These are phyloP conservation scores for Sclerodermus sp. DNA, from an alignment of 2,888 invertebrate genomes.

Conservation along the genomic window DNA sequence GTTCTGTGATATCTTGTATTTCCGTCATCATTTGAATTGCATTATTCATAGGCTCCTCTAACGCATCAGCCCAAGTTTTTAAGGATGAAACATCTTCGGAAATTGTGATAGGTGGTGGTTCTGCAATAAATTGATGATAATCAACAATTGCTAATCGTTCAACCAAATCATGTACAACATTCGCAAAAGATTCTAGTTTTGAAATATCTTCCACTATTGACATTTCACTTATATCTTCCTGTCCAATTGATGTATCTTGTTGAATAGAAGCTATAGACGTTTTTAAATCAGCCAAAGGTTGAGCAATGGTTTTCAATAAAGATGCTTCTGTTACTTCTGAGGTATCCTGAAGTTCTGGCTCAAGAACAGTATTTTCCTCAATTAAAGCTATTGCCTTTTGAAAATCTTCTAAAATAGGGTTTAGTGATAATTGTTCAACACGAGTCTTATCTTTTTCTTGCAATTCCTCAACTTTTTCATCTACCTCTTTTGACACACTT, in stretches of 20 bases:
- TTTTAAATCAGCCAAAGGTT: slow-evolving; percentile 37
- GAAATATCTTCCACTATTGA: slow-evolving; percentile 26
- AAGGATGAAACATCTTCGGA: slow-evolving; percentile 30
- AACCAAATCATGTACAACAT: slow-evolving; percentile 19
- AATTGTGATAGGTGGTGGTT: slow-evolving; percentile 54
- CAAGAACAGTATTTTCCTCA: slow-evolving; percentile 33
- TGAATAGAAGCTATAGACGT: slow-evolving; percentile 31
- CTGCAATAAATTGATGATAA: slow-evolving; percentile 27
- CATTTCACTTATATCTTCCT: slow-evolving; percentile 16
- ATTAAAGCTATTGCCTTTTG: slow-evolving; percentile 39
- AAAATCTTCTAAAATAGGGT: slow-evolving; percentile 35
- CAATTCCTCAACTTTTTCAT: slow-evolving; percentile 2
- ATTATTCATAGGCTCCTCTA: slow-evolving; percentile 17
- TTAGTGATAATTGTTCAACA: slow-evolving; percentile 3
- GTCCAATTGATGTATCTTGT: slow-evolving; percentile 7
- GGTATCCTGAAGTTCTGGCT: slow-evolving; percentile 21
- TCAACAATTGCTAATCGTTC: slow-evolving; percentile 21
- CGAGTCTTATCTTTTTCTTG: slow-evolving; percentile 4
- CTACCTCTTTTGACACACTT: slow-evolving; percentile 17
- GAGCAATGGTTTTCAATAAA: slow-evolving; percentile 32
- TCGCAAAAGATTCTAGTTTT: slow-evolving; percentile 56
- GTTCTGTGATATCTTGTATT: slow-evolving; percentile 22
- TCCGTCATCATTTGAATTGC: slow-evolving; percentile 16
- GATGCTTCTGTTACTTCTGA: slow-evolving; percentile 28
- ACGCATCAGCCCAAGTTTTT: slow-evolving; percentile 29